Conservation (phyloP, 2,797 vertebrate species). For the Cryptoprocta ferox region DNA sequence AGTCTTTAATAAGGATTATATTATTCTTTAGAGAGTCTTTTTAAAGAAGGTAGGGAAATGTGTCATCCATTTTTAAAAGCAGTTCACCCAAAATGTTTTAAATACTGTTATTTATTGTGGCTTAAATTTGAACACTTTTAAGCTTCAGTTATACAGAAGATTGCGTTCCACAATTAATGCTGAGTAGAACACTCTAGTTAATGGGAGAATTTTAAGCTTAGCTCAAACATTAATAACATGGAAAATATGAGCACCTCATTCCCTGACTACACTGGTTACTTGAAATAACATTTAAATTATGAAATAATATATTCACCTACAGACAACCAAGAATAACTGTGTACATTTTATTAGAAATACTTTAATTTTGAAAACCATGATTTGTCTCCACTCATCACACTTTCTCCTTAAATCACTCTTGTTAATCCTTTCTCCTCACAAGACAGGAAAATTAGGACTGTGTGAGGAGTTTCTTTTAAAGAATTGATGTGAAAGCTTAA, state of each 20-base stretch:
- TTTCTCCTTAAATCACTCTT: not conserved
- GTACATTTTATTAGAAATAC: not conserved
- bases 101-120: not conserved
- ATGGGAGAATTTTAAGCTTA: constrained; percentile 53
- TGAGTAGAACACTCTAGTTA: not conserved
- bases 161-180: not conserved
- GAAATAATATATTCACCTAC: constrained; percentile 7
- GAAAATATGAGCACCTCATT: constrained; percentile 4
- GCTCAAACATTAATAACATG: not conserved
- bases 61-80: not conserved
- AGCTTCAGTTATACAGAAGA: not conserved
- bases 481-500: not conserved
- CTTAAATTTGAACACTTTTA: not conserved
- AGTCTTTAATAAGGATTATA: not conserved
- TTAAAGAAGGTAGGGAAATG: not conserved
- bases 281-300: constrained; percentile 25
- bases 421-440: not conserved
- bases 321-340: not conserved
- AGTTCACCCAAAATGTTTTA: constrained; percentile 41
- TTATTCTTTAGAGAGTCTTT: not conserved
- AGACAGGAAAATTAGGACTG: constrained; percentile 6
- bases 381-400: not conserved
- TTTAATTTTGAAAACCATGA: constrained; percentile 38
- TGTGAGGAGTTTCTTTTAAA: constrained; percentile 6
- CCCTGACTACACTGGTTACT: not conserved